These are phyloP conservation scores for Drosophila ustulata DNA, from an alignment of 2,888 invertebrate species.

Conservation along the genomic window DNA sequence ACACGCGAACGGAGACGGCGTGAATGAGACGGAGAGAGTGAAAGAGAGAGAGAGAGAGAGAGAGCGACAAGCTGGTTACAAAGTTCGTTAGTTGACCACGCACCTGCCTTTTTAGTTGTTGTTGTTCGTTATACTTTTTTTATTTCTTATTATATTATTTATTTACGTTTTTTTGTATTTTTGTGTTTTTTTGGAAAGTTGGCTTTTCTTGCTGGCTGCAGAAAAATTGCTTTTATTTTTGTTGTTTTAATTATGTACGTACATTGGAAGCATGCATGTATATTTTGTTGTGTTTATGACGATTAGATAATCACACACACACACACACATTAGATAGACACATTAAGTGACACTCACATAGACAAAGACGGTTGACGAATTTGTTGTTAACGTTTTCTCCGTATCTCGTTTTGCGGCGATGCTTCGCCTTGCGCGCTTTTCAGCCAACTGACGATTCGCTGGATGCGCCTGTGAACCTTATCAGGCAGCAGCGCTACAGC, in stretches of 20 bases:
- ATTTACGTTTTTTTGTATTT: constrained; percentile 14
- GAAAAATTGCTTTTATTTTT: constrained; percentile 51
- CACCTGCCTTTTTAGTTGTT: constrained; percentile 46
- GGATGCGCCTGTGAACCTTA: constrained; percentile 78
- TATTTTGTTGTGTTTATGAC: constrained; percentile 53
- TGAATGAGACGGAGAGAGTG: background rate
- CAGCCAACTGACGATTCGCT: constrained; percentile 74
- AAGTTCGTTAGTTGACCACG: constrained; percentile 62
- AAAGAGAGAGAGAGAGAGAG: constrained; percentile 1
- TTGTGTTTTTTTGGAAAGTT: constrained; percentile 48
- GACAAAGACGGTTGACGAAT: constrained; percentile 41
- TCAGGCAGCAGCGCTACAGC: constrained; percentile 56
- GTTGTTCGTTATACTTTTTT: constrained; percentile 35
- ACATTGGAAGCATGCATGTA: constrained; percentile 26
- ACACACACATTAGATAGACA: constrained; percentile 19
- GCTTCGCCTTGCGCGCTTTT: constrained; percentile 71
- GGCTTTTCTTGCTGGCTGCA: constrained; percentile 43
- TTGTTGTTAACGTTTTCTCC: constrained; percentile 45
- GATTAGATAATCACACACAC: constrained; percentile 73
- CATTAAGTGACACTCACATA: constrained; percentile 2
- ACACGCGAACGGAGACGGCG: background rate
- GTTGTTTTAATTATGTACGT: constrained; percentile 54
- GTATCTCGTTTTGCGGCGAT: constrained; percentile 56
- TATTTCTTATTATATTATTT: constrained; percentile 38
- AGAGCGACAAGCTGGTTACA: constrained; percentile 33